These are phyloP conservation scores for Tetrao urogallus DNA, from an alignment of 2,113 vertebrate species.

Conservation along the genomic window DNA sequence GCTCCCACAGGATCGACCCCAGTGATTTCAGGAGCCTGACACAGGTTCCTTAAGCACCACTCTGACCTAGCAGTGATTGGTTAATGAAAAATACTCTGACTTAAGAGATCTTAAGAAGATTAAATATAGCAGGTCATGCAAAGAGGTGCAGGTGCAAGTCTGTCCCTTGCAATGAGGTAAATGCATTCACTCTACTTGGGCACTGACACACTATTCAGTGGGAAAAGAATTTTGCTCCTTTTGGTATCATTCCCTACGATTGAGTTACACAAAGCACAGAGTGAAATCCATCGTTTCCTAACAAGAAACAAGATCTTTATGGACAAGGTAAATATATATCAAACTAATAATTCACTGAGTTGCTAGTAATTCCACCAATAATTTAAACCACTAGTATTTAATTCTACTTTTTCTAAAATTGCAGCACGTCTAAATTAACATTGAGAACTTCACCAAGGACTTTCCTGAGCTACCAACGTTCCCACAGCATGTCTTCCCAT, in stretches of 20 bases:
- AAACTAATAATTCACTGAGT: background rate
- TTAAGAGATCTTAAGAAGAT: conserved; percentile 61
- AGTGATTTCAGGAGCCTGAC: background rate
- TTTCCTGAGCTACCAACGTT: background rate
- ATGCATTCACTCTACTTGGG: background rate
- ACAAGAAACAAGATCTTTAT: background rate
- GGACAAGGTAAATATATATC: background rate
- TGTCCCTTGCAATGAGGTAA: background rate
- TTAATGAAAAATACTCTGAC: conserved; percentile 32
- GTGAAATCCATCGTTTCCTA: background rate
- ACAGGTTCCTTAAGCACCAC: background rate
- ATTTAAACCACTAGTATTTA: background rate
- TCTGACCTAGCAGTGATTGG: background rate
- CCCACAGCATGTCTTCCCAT: fast-evolving
- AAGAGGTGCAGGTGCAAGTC: background rate
- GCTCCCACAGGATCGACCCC: background rate
- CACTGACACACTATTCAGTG: background rate
- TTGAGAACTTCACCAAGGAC: background rate
- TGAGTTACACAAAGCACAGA: background rate
- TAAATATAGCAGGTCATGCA: conserved; percentile 39
- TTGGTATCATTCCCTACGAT: background rate
- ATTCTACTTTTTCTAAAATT: background rate
- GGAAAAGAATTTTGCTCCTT: background rate
- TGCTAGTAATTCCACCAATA: background rate
- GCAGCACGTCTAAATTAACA: background rate